These are phyloP conservation scores for Pollicipes pollicipes DNA, from an alignment of 1,140 invertebrate genomes.

Conservation along the genomic window DNA sequence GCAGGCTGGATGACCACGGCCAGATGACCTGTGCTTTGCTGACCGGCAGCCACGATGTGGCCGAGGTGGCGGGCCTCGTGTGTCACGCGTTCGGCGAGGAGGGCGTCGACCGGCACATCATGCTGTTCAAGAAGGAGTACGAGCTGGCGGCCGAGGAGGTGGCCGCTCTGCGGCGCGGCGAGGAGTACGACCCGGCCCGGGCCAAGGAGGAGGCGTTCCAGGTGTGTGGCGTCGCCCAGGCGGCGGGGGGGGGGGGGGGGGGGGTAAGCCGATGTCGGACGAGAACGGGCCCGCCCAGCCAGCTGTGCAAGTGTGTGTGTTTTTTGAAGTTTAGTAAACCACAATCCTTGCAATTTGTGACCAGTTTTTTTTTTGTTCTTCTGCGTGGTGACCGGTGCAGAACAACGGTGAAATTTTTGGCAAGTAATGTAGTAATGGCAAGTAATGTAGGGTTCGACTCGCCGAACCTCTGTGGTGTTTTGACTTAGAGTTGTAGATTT, in stretches of 20 bases:
- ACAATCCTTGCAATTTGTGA: no score
- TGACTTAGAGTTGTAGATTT: no score
- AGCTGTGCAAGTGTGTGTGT: constrained; percentile 1
- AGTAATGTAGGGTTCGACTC: no score
- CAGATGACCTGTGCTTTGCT: no score
- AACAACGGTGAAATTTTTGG: no score
- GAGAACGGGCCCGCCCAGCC: neutral
- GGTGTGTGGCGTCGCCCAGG: constrained; percentile 8
- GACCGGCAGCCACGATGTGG: constrained; percentile 54
- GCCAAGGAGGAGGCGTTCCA: constrained; percentile 25
- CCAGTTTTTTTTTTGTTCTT: no score
- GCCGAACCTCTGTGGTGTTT: no score
- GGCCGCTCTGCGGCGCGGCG: constrained; percentile 28
- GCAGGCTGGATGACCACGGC: no score
- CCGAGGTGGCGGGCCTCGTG: constrained; percentile 44
- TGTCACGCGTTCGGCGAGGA: constrained; percentile 30
- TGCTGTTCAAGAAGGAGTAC: constrained; percentile 25
- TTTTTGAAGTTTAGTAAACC: neutral
- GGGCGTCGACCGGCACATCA: constrained; percentile 32
- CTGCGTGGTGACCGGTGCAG: no score
- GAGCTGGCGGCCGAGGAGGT: constrained; percentile 29
- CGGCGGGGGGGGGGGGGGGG: no score
- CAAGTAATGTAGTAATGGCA: no score
- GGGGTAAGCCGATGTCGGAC: neutral
- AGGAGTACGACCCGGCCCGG: constrained; percentile 33